Base-by-base conservation (phyloP, 2,113 vertebrate genomes). In the Epinephelus cyanopodus region DNA sequence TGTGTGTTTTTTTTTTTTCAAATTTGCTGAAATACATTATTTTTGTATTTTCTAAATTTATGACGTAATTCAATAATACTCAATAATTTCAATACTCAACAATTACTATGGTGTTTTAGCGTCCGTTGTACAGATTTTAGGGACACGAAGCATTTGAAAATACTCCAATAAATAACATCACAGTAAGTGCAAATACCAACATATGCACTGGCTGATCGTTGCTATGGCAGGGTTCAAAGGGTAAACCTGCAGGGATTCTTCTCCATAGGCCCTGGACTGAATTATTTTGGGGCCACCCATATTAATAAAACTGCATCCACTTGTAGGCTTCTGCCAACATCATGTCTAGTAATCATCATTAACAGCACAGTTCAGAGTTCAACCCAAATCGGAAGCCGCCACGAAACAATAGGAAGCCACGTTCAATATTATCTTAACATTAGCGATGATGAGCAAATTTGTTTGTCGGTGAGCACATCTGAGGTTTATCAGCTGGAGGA, bases 401-500 rank as follows among this genome's bases (percentile, higher is more conserved):
- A 5, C 14, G 2, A 61, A 23, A 65, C 72, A 75, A 80, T 27
- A 64, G 77, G 50, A 60, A 52, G 74, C 52, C 7, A 11, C 5
- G 52, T 57, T 77, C 37, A 78, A 25, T 39, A 75, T 81, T 71
- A 79, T 87, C 66, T 81, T 62, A 77, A 65, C 72, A 61, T 47
- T 19, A 39, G 74, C 21, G n/a, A 37, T 65, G 82, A 61, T 75
- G 71, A 82, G 67, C 56, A 56, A 42, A 76, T 54, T 21, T 68
- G 48, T 67, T 66, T 77, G 63, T 75, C 60, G 29, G 33, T 6
- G 79, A 69, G 61, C 81, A 60, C 47, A 17, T 81, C 39, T 54
- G 74, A 64, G 67, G 5, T 64, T 67, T 53, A 88, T 87, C 76
- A 76, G 72, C 67, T 33, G 54, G 23, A 54, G 77, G 76, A 75